Conservation (phyloP, 2,888 invertebrate genomes). For the Nudaria mundana region DNA sequence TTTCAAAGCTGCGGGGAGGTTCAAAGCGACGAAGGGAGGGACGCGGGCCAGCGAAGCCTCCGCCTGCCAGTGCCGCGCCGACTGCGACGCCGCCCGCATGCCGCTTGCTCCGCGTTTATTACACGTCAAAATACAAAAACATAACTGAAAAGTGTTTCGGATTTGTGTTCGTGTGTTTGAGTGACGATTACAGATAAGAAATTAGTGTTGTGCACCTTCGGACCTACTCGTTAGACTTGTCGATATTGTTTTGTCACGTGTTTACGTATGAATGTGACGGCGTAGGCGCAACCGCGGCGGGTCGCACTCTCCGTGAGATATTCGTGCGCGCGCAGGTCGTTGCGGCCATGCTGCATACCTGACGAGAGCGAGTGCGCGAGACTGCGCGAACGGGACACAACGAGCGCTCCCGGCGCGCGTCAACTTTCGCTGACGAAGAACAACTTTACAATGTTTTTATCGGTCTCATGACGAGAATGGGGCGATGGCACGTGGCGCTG, state of each 20-base stretch:
- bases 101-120: slow-evolving; percentile 42
- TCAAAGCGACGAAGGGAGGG: slow-evolving; percentile 49
- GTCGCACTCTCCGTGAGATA: slow-evolving; percentile 78
- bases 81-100: slow-evolving; percentile 65
- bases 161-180: slow-evolving; percentile 43
- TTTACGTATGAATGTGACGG: slow-evolving; percentile 77
- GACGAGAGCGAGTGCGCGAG: slow-evolving; percentile 73
- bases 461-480: slow-evolving; percentile 72
- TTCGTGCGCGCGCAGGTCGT: slow-evolving; percentile 77
- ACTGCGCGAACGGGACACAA: slow-evolving; percentile 75
- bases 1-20: slow-evolving; percentile 68
- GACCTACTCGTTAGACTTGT: slow-evolving; percentile 33
- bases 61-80: slow-evolving; percentile 73
- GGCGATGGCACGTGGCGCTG: slow-evolving; percentile 75
- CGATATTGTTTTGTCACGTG: slow-evolving; percentile 73
- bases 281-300: slow-evolving; percentile 73
- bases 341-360: slow-evolving; percentile 82
- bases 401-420: slow-evolving; percentile 58
- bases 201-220: slow-evolving; percentile 25
- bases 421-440: slow-evolving; percentile 65
- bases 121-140: slow-evolving; percentile 57
- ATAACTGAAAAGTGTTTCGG: slow-evolving; percentile 59
- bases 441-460: slow-evolving; percentile 67
- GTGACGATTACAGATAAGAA: slow-evolving; percentile 27
- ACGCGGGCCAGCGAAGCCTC: slow-evolving; percentile 66